phyloP scores from a whole-genome alignment of 2,797 vertebrate genomes.

The Vipera latastei region DNA sequence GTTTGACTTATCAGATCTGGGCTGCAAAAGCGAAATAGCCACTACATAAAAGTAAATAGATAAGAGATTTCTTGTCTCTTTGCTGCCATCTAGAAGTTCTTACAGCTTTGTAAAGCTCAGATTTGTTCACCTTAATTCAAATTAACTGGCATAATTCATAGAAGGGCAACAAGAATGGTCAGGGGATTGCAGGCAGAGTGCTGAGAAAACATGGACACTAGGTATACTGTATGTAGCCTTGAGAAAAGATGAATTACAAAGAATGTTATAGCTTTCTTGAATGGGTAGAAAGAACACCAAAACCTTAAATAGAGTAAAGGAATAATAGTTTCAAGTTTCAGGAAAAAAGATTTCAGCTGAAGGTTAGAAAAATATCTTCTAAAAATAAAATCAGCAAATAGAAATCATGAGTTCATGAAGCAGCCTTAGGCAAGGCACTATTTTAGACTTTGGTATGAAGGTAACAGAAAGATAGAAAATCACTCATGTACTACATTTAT shows the following conservation, averaged over 20 bases:
- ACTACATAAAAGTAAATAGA: neutral
- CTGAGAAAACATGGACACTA: neutral
- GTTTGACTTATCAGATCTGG: neutral
- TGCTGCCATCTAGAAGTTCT: neutral
- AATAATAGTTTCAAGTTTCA: neutral
- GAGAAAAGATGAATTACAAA: neutral
- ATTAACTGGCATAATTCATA: neutral
- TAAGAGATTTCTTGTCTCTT: neutral
- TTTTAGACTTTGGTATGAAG: neutral
- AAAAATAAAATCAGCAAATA: neutral
- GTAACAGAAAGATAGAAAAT: neutral
- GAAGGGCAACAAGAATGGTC: neutral
- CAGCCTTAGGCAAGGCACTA: neutral
- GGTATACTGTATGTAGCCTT: neutral
- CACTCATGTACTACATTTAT: neutral
- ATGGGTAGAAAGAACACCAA: neutral
- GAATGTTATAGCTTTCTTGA: neutral
- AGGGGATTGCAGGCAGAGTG: neutral
- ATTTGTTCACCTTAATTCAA: neutral
- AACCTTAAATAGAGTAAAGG: neutral
- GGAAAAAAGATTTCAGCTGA: neutral
- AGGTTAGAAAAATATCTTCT: neutral
- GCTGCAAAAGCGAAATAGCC: neutral
- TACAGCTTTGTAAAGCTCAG: neutral
- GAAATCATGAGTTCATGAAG: neutral